phyloP scores from a whole-genome alignment of 1,140 invertebrate genomes.

The Nixonia krombeini region DNA sequence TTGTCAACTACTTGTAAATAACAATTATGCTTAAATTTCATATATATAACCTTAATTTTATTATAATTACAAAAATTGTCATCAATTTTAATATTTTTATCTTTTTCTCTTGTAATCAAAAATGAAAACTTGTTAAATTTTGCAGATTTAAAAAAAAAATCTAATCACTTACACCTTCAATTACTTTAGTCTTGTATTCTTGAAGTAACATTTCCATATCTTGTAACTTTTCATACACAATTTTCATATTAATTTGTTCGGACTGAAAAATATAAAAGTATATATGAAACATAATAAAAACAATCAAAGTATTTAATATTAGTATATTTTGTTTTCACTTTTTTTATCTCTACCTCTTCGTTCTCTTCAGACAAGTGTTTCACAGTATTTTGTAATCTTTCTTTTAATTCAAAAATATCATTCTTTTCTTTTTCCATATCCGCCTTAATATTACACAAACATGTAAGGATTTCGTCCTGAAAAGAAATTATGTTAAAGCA shows the following conservation, averaged over 20 bases:
- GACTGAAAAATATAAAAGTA: slow-evolving; percentile 20
- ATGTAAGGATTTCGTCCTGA: slow-evolving; percentile 48
- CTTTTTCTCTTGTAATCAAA: too few species aligned
- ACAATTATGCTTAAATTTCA: too few species aligned
- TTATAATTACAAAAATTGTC: too few species aligned
- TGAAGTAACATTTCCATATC: slow-evolving; percentile 37
- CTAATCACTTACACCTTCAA: slow-evolving; percentile 42
- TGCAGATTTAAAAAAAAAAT: too few species aligned
- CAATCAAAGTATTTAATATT: slow-evolving; percentile 1
- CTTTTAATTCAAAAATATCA: slow-evolving; percentile 43
- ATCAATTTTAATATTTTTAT: too few species aligned
- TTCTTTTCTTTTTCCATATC: slow-evolving; percentile 51
- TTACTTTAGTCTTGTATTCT: slow-evolving; percentile 38
- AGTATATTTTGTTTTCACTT: neutral
- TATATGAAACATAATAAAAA: slow-evolving; percentile 20
- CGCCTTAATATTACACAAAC: slow-evolving; percentile 40
- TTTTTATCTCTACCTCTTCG: slow-evolving; percentile 15
- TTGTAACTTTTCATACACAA: slow-evolving; percentile 36
- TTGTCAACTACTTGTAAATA: too few species aligned
- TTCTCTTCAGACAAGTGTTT: slow-evolving; percentile 24
- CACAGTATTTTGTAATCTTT: slow-evolving; percentile 40
- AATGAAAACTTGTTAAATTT: too few species aligned
- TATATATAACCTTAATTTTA: too few species aligned
- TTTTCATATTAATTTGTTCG: slow-evolving; percentile 22
- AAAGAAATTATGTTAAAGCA: slow-evolving; percentile 20